Percentiles rank a stretch among this genome's conserved stretches.
Conservation (phyloP, 2,888 invertebrate genomes). For the Penaeus monodon region DNA sequence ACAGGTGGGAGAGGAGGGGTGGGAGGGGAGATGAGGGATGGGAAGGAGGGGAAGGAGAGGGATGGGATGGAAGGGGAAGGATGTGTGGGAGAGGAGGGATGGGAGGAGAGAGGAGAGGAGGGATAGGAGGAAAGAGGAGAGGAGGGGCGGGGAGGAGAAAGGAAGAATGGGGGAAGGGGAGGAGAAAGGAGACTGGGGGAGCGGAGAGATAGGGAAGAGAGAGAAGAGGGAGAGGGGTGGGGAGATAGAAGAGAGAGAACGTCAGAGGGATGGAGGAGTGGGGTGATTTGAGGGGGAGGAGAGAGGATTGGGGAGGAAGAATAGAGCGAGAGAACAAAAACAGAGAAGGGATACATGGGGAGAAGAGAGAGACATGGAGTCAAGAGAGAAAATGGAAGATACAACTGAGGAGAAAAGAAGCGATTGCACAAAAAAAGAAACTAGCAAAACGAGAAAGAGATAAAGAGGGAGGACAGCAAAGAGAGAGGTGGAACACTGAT, state of each 20-base stretch:
- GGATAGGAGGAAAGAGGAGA: background rate
- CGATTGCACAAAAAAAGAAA: background rate
- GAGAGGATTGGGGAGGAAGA: no score
- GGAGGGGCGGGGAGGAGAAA: background rate
- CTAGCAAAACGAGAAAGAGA: background rate
- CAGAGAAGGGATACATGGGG: no score
- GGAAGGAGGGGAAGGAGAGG: background rate
- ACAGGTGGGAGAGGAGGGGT: background rate
- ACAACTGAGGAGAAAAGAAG: background rate
- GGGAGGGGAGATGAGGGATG: background rate
- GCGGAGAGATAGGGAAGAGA: background rate
- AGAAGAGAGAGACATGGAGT: background rate
- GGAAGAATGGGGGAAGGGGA: background rate
- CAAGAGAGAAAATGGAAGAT: background rate
- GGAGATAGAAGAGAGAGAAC: background rate
- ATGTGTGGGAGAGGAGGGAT: background rate
- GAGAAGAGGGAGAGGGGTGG: background rate
- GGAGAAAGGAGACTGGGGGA: background rate
- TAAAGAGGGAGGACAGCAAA: background rate
- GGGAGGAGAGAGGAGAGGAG: background rate
- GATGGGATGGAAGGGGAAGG: background rate
- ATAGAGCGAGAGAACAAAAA: no score
- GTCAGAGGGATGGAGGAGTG: background rate
- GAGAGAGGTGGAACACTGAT: background rate
- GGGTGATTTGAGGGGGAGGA: background rate